A percentile compares a stretch with the other conserved stretches of the same genome.
phyloP scores from a whole-genome alignment of 1,140 invertebrate genomes.

The Neodiprion lecontei region DNA sequence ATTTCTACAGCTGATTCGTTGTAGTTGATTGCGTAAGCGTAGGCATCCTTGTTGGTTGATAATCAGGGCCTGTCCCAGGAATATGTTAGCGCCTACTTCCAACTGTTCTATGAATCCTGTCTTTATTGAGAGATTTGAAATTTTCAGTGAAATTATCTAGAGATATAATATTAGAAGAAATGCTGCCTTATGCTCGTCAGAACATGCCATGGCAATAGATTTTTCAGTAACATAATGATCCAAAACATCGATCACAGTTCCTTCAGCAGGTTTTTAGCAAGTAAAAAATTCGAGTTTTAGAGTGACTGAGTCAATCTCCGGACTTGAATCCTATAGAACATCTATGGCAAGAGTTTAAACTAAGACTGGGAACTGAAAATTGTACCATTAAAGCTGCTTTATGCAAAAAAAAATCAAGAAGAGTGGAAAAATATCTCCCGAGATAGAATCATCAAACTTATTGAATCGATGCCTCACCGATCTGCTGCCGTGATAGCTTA shows the following conservation, averaged over 20 bases:
- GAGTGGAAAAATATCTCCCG: conserved; percentile 26
- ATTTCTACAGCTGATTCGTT: no score
- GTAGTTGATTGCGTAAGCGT: no score
- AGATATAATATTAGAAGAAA: conserved; percentile 25
- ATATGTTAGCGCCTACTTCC: no score
- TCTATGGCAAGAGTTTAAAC: conserved; percentile 34
- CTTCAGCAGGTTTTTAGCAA: conserved; percentile 31
- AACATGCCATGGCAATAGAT: conserved; percentile 38
- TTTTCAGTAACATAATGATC: conserved; percentile 45
- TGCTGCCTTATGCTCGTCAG: conserved; percentile 35
- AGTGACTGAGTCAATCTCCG: conserved; percentile 37
- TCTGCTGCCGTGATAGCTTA: conserved; percentile 34
- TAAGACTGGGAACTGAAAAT: conserved; percentile 28
- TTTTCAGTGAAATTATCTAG: not conserved
- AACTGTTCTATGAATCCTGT: no score
- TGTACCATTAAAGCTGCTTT: conserved; percentile 30
- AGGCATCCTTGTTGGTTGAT: no score
- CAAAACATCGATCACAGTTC: conserved; percentile 32
- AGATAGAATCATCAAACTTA: conserved; percentile 23
- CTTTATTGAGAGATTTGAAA: no score
- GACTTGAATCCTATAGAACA: conserved; percentile 46
- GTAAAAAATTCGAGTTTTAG: conserved; percentile 32
- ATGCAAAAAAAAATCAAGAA: conserved; percentile 27
- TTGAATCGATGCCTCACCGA: conserved; percentile 28
- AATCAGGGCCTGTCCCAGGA: no score